A percentile compares a stretch with the other conserved stretches of the same genome.
These are phyloP conservation scores for Pantala flavescens DNA, from an alignment of 1,140 invertebrate genomes.

Conservation along the genomic window DNA sequence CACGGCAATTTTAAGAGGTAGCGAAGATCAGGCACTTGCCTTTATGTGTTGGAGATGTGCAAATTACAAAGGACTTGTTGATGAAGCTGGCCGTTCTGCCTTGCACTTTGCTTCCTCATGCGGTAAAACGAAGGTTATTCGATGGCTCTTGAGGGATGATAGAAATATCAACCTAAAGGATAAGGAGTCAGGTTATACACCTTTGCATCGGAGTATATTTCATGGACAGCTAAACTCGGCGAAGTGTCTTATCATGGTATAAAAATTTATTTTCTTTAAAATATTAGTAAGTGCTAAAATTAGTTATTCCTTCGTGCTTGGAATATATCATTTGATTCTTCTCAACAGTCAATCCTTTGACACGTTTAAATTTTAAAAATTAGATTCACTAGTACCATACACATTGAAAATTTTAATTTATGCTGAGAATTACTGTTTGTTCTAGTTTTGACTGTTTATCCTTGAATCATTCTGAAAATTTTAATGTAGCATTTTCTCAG, in stretches of 20 bases:
- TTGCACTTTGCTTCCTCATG: conserved; percentile 58
- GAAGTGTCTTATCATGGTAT: conserved; percentile 49
- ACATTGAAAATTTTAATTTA: background rate
- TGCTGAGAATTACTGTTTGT: too few relatives aligned
- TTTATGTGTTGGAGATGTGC: conserved; percentile 46
- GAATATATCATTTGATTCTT: too few relatives aligned
- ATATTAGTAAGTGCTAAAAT: too few relatives aligned
- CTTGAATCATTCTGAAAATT: too few relatives aligned
- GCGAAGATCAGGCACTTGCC: conserved; percentile 41
- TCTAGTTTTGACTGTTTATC: too few relatives aligned
- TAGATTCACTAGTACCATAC: too few relatives aligned
- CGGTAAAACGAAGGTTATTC: conserved; percentile 48
- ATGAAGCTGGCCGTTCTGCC: conserved; percentile 46
- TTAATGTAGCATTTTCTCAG: too few relatives aligned
- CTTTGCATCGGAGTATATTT: conserved; percentile 61
- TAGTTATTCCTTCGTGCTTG: too few relatives aligned
- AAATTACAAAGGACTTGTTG: conserved; percentile 38
- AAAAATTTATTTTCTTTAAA: background rate
- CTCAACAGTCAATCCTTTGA: background rate
- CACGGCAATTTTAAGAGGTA: conserved; percentile 44
- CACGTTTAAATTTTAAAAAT: background rate
- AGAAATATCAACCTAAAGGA: conserved; percentile 52
- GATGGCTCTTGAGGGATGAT: conserved; percentile 52
- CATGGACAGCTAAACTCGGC: conserved; percentile 60
- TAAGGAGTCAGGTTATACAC: conserved; percentile 60